Conservation (phyloP, 2,888 invertebrate species). For the Polydrusus tereticollis region DNA sequence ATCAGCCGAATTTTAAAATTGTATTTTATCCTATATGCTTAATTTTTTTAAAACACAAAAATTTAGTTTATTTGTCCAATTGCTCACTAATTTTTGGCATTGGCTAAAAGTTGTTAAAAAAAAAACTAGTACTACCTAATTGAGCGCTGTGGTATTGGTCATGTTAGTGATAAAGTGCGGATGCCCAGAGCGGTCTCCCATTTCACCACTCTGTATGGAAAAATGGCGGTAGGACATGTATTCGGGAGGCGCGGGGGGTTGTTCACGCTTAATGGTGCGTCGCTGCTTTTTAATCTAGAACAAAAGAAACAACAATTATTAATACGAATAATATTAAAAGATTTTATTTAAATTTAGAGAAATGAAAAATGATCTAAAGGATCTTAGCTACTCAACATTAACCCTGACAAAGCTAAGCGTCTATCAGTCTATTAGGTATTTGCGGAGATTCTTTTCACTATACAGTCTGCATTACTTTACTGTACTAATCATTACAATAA, state of each 20-base stretch:
- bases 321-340: not conserved
- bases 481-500: too few species aligned
- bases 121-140: conserved; percentile 39
- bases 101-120: not conserved
- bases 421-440: too few species aligned
- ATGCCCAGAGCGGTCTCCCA: conserved; percentile 62
- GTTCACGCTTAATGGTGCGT: conserved; percentile 80
- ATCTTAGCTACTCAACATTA: too few species aligned
- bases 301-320: not conserved
- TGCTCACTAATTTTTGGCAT: not conserved
- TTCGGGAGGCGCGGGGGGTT: conserved; percentile 79
- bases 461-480: too few species aligned
- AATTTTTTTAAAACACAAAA: too few species aligned
- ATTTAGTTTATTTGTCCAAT: too few species aligned
- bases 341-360: too few species aligned
- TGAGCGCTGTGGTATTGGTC: conserved; percentile 65
- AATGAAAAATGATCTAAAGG: too few species aligned
- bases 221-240: conserved; percentile 85
- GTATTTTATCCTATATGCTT: too few species aligned
- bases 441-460: too few species aligned
- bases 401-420: too few species aligned
- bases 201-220: conserved; percentile 77
- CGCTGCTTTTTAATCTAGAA: conserved; percentile 79
- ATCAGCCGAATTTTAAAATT: too few species aligned
- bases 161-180: conserved; percentile 66